A percentile compares a stretch with the other conserved stretches of the same genome.
phyloP scores from a whole-genome alignment of 1,140 invertebrate genomes.

The Drosophila orosa region DNA sequence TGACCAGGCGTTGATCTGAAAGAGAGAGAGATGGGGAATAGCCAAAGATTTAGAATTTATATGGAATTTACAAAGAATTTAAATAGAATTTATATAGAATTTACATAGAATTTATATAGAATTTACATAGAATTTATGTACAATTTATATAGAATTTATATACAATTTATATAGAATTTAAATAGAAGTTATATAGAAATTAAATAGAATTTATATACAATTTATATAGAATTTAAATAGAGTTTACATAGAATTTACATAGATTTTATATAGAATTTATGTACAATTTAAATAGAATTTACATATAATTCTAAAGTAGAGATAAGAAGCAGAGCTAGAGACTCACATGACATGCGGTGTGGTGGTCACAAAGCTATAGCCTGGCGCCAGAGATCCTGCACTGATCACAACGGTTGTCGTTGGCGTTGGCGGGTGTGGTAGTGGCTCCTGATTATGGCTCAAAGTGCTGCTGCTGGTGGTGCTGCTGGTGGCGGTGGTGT shows the following conservation, averaged over 20 bases:
- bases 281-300: too few species aligned
- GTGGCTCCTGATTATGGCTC: conserved; percentile 25
- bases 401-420: conserved; percentile 17
- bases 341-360: conserved; percentile 68
- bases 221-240: too few species aligned
- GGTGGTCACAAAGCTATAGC: conserved; percentile 60
- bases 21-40: conserved; percentile 7
- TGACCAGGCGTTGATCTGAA: conserved; percentile 54
- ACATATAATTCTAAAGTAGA: too few species aligned
- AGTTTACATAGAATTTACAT: background rate
- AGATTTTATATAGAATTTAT: too few species aligned
- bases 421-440: background rate
- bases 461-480: conserved; percentile 22
- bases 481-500: background rate
- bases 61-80: too few species aligned
- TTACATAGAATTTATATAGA: too few species aligned
- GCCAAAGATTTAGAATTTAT: background rate
- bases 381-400: conserved; percentile 39
- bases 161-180: too few species aligned
- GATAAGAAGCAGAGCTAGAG: background rate
- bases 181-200: too few species aligned
- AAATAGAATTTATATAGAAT: too few species aligned
- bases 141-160: too few species aligned
- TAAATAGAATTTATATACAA: too few species aligned
- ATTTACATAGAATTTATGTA: too few species aligned